phyloP scores from a whole-genome alignment of 92 coral and sea anemone genomes.

The Epizoanthus ramosus region DNA sequence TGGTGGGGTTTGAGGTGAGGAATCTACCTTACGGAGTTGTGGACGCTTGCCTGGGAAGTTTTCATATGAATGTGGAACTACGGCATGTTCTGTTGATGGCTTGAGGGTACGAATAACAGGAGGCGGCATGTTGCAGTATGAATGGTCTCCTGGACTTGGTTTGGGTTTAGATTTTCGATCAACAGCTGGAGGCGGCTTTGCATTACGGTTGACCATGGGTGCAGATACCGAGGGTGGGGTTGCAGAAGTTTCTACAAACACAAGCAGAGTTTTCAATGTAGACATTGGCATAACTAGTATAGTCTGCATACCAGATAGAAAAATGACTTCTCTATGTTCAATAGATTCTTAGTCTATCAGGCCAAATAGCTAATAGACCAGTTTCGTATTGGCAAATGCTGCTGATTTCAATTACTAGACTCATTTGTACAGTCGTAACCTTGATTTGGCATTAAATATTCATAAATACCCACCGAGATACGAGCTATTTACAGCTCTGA shows the following conservation, averaged over 20 bases:
- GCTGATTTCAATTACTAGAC: too few species aligned
- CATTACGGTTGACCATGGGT: constrained; percentile 67
- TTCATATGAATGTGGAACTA: constrained; percentile 51
- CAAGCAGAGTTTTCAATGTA: background rate
- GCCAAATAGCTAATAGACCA: too few species aligned
- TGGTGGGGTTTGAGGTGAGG: constrained; percentile 41
- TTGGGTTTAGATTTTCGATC: constrained; percentile 68
- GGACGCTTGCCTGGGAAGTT: constrained; percentile 37
- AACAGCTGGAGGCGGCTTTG: constrained; percentile 76
- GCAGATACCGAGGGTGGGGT: constrained; percentile 11
- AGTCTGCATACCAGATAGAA: too few species aligned
- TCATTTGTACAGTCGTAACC: too few species aligned
- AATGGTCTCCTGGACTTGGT: constrained; percentile 44
- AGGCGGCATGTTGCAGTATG: constrained; percentile 80
- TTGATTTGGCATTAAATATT: too few species aligned
- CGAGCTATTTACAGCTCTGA: too few species aligned
- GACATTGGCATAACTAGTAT: too few species aligned
- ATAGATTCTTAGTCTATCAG: too few species aligned
- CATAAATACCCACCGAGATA: too few species aligned
- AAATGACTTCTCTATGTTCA: too few species aligned
- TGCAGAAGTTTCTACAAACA: background rate
- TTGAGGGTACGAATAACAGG: constrained; percentile 67
- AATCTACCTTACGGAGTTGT: constrained; percentile 30
- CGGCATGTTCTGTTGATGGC: constrained; percentile 38
- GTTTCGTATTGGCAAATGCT: too few species aligned